Percentiles rank a stretch among this genome's conserved stretches.
phyloP scores from a whole-genome alignment of 2,888 invertebrate species.

The Eurois occulta region DNA sequence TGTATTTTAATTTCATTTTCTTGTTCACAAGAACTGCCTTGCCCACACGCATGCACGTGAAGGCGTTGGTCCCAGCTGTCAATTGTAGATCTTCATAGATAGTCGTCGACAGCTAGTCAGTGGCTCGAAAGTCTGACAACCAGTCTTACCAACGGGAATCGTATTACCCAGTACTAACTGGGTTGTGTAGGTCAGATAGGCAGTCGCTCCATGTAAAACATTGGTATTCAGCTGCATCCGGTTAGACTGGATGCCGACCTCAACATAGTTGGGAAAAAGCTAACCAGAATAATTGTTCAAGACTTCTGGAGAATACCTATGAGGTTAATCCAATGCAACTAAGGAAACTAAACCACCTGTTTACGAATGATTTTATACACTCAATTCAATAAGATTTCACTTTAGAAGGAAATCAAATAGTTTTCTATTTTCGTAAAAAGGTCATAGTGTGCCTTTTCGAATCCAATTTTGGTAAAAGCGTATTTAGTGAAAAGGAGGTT shows the following conservation, averaged over 20 bases:
- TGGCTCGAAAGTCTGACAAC: no score
- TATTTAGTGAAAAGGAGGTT: constrained; percentile 44
- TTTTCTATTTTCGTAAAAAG: constrained; percentile 6
- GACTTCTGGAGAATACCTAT: neutral
- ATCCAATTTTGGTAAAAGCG: constrained; percentile 61
- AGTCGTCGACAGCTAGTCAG: no score
- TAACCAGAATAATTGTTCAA: neutral
- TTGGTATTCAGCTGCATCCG: no score
- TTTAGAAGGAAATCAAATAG: constrained; percentile 27
- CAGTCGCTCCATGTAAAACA: no score
- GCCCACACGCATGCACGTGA: neutral
- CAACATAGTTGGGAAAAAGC: neutral
- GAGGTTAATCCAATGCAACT: neutral
- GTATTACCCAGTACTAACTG: no score
- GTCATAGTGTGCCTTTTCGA: constrained; percentile 39
- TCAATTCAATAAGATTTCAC: constrained; percentile 4
- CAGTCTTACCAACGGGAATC: no score
- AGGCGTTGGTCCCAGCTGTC: neutral
- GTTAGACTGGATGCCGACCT: neutral
- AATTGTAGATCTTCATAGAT: neutral
- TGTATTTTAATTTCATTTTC: neutral
- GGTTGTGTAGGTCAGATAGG: no score
- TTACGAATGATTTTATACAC: neutral
- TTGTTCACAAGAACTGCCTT: neutral
- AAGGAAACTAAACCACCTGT: neutral